phyloP scores from a whole-genome alignment of 1,140 invertebrate species.

The Drosophila simulans region DNA sequence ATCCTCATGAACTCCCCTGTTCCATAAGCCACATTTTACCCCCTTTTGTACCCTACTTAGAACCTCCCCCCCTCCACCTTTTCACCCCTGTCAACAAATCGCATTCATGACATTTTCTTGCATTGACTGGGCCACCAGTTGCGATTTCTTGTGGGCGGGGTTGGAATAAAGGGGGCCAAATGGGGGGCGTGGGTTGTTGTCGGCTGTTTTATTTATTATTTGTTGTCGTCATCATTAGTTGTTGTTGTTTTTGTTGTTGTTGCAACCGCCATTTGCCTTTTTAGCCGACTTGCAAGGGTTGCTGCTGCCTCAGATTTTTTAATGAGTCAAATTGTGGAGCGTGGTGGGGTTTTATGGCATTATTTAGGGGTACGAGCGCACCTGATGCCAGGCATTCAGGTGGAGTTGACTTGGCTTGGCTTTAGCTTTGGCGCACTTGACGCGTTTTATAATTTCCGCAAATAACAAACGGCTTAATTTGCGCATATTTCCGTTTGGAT shows the following conservation, averaged over 20 bases:
- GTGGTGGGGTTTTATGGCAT: not conserved
- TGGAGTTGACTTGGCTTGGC: conserved; percentile 44
- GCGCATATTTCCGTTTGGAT: conserved; percentile 82
- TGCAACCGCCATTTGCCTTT: conserved; percentile 59
- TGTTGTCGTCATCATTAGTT: conserved; percentile 27
- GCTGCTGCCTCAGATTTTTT: conserved; percentile 34
- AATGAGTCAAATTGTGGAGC: conserved; percentile 30
- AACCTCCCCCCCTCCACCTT: not conserved
- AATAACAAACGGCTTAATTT: conserved; percentile 83
- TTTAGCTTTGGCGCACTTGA: conserved; percentile 73
- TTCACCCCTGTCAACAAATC: conserved; percentile 58
- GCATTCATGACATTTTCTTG: conserved; percentile 81
- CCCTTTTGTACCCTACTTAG: not conserved
- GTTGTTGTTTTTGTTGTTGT: not conserved
- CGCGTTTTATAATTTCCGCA: conserved; percentile 80
- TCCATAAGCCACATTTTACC: not conserved
- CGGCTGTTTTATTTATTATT: conserved; percentile 62
- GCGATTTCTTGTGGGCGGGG: conserved; percentile 16
- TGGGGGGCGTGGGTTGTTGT: conserved; percentile 12
- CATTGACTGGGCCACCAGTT: conserved; percentile 67
- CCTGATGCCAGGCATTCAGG: conserved; percentile 4
- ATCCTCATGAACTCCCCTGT: not conserved
- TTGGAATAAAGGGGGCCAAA: not conserved
- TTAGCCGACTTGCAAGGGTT: conserved; percentile 55
- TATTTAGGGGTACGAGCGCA: not conserved